These are phyloP conservation scores for Eurypyga helias DNA, from an alignment of 2,113 vertebrate species.

Conservation along the genomic window DNA sequence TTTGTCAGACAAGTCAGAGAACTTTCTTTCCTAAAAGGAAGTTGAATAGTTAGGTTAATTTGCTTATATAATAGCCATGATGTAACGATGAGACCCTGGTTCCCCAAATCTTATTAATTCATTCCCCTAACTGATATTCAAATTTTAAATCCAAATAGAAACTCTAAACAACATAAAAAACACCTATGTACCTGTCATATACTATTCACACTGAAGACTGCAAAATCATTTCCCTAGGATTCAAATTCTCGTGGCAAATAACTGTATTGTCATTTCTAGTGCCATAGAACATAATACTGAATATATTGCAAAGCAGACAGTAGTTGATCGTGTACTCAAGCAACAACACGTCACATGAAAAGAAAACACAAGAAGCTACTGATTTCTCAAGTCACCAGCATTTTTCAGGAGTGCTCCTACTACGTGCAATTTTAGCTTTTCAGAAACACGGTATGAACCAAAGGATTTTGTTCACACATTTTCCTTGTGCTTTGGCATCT, in stretches of 20 bases:
- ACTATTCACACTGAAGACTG: background rate
- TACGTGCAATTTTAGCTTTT: background rate
- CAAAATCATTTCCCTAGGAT: background rate
- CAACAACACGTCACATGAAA: background rate
- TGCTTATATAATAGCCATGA: background rate
- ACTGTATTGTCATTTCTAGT: background rate
- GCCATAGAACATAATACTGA: background rate
- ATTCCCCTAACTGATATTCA: background rate
- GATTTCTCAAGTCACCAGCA: background rate
- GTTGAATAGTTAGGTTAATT: background rate
- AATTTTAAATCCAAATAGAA: background rate
- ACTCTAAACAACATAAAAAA: background rate
- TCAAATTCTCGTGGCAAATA: conserved; percentile 10
- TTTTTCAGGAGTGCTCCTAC: background rate
- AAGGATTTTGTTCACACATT: background rate
- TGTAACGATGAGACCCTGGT: background rate
- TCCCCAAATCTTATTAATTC: background rate
- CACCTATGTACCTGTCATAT: background rate
- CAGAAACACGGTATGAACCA: background rate
- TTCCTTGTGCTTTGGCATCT: background rate
- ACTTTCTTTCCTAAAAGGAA: background rate
- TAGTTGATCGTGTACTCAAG: background rate
- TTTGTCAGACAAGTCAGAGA: background rate
- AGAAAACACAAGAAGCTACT: background rate
- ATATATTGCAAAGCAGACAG: background rate